Conservation (phyloP, 2,113 vertebrate genomes). For the Mesembrinibis cayennensis region DNA sequence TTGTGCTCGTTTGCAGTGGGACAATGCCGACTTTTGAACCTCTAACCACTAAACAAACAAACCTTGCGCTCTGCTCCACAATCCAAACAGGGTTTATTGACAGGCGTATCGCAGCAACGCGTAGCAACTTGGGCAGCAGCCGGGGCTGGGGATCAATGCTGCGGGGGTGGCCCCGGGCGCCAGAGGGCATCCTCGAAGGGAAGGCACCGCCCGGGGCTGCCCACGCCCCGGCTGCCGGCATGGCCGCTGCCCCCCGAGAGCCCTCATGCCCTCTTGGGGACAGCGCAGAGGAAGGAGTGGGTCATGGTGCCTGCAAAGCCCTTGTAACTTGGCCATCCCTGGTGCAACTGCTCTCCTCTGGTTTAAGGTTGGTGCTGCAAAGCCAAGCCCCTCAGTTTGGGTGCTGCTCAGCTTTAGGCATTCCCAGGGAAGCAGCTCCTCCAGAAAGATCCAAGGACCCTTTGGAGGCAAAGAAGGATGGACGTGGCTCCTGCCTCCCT, state of each 20-base stretch:
- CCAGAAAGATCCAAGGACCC: background rate
- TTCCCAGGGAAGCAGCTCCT: background rate
- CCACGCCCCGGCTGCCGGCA: rapidly evolving
- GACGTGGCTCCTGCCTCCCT: background rate
- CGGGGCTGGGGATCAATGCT: slow-evolving; percentile 17
- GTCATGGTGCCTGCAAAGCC: background rate
- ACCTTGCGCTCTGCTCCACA: slow-evolving; percentile 76
- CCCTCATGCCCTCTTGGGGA: rapidly evolving
- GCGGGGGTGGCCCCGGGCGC: background rate
- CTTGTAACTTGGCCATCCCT: rapidly evolving
- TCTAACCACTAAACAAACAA: slow-evolving; percentile 84
- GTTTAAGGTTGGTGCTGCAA: background rate
- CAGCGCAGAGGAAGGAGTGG: background rate
- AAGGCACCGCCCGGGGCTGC: background rate
- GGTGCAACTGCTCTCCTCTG: background rate
- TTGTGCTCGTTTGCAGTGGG: slow-evolving; percentile 70
- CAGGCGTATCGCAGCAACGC: slow-evolving; percentile 80
- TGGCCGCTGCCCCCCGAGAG: rapidly evolving
- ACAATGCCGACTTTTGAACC: slow-evolving; percentile 88
- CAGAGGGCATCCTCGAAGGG: slow-evolving; percentile 11
- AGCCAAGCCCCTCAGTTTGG: background rate
- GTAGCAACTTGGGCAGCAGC: slow-evolving; percentile 61
- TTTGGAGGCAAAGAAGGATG: background rate
- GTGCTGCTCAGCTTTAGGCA: background rate
- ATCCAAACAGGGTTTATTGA: slow-evolving; percentile 84